Percentiles rank a stretch among this genome's conserved stretches.
Evolutionary conservation across 1,140 invertebrate species (phyloP).

Genomic region (Drosophila mauritiana): DNA sequence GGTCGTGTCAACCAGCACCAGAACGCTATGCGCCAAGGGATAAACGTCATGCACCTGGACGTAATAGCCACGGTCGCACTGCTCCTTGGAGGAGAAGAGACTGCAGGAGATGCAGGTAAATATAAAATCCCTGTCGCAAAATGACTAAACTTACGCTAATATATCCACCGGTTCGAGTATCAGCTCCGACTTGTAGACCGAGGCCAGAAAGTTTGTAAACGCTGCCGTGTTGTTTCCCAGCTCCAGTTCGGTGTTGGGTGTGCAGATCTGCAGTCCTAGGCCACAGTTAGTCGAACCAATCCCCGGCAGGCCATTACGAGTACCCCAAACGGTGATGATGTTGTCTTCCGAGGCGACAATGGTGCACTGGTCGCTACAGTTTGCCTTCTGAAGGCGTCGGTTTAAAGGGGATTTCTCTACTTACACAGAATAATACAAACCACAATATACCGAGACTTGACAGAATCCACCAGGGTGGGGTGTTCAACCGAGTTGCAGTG

Average conservation of each 20-base stretch:
- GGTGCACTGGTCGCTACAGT: conserved; percentile 89
- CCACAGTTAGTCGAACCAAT: conserved; percentile 57
- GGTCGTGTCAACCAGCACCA: conserved; percentile 88
- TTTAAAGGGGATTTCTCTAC: background rate
- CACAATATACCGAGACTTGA: conserved; percentile 86
- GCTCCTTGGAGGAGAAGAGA: conserved; percentile 87
- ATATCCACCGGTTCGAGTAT: conserved; percentile 86
- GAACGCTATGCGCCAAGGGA: conserved; percentile 87
- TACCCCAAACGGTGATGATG: conserved; percentile 90
- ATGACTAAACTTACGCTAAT: conserved; percentile 85
- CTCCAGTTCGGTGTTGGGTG: conserved; percentile 63
- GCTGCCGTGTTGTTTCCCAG: conserved; percentile 80
- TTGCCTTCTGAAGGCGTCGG: conserved; percentile 60
- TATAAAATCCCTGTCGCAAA: background rate
- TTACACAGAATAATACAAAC: conserved; percentile 71
- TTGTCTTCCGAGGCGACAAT: conserved; percentile 88
- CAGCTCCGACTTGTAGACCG: conserved; percentile 85
- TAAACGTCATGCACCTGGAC: conserved; percentile 86
- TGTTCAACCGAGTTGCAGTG: conserved; percentile 75
- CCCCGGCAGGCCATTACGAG: conserved; percentile 85
- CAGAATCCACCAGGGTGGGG: conserved; percentile 86
- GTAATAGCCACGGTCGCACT: conserved; percentile 86
- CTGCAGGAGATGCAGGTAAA: conserved; percentile 58
- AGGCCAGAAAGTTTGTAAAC: conserved; percentile 83
- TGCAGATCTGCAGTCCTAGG: conserved; percentile 64